Evolutionary conservation across 1,140 invertebrate species (phyloP).

Genomic region (Aphelenchoides fujianensis): DNA sequence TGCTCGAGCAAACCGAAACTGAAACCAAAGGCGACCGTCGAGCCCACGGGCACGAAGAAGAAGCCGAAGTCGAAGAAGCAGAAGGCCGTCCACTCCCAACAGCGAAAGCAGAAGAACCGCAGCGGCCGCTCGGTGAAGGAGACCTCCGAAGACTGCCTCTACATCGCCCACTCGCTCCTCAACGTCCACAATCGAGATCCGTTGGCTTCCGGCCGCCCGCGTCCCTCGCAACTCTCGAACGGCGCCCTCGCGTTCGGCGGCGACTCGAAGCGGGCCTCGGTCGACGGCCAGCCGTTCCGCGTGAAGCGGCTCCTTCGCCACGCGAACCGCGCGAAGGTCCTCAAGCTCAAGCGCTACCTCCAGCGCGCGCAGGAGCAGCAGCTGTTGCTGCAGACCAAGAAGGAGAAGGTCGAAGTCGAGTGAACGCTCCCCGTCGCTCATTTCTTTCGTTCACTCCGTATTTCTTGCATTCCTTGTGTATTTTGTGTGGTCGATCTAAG

Average conservation of each 20-base stretch:
- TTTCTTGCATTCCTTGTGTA: too few relatives aligned
- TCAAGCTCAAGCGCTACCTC: not conserved
- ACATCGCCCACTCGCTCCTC: constrained; percentile 34
- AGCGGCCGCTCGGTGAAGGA: constrained; percentile 20
- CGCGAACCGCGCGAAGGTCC: constrained; percentile 5
- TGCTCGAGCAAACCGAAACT: not conserved
- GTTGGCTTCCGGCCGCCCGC: constrained; percentile 8
- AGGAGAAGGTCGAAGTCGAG: constrained; percentile 5
- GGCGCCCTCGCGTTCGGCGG: not conserved
- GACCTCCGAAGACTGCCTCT: constrained; percentile 20
- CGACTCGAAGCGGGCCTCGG: not conserved
- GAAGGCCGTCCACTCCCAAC: not conserved
- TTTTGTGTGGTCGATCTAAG: too few relatives aligned
- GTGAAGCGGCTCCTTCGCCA: constrained; percentile 2
- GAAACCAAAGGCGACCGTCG: constrained; percentile 8
- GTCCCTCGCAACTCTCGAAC: not conserved
- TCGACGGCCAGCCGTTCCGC: constrained; percentile 5
- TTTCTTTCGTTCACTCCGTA: too few relatives aligned
- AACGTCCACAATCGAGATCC: constrained; percentile 30
- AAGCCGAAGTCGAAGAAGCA: not conserved
- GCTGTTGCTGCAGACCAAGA: not conserved
- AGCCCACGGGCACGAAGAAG: not conserved
- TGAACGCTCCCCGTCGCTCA: not conserved
- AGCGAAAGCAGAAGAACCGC: constrained; percentile 32
- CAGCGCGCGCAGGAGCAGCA: constrained; percentile 14